Evolutionary conservation across 2,113 vertebrate species (phyloP).

Genomic region (Coptodon bakossiorum): DNA sequence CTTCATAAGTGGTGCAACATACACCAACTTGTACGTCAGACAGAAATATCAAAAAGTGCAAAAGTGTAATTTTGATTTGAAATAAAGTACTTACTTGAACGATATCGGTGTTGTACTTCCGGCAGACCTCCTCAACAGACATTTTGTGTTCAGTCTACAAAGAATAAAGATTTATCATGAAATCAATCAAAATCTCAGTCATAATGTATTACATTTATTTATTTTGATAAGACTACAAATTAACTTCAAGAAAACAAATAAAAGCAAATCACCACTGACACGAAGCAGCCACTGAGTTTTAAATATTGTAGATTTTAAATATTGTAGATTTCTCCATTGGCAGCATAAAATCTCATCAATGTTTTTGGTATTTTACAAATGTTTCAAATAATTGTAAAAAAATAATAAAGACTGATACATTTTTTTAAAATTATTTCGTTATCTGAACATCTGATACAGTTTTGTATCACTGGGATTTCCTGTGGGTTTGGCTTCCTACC

Average conservation of each 20-base stretch:
- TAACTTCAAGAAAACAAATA: background rate
- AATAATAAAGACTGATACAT: background rate
- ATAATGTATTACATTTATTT: background rate
- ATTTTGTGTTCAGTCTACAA: conserved; percentile 90
- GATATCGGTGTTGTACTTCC: conserved; percentile 85
- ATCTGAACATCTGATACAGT: background rate
- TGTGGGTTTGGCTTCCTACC: background rate
- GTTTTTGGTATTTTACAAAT: rapidly evolving
- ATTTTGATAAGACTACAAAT: background rate
- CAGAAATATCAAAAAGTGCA: background rate
- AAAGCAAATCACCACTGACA: background rate
- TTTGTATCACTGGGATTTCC: background rate
- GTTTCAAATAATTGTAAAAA: background rate
- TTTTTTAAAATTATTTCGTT: background rate
- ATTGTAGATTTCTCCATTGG: rapidly evolving
- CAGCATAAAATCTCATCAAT: background rate
- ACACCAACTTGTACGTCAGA: background rate
- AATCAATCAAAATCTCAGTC: background rate
- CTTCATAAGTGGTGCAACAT: background rate
- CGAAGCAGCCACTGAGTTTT: background rate
- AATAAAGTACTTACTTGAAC: conserved; percentile 73
- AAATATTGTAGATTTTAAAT: background rate
- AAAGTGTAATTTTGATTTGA: background rate
- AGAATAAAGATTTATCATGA: background rate
- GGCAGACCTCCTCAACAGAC: conserved; percentile 88